Conservation (phyloP, 2,113 vertebrate species). For the Gracilinanus agilis region DNA sequence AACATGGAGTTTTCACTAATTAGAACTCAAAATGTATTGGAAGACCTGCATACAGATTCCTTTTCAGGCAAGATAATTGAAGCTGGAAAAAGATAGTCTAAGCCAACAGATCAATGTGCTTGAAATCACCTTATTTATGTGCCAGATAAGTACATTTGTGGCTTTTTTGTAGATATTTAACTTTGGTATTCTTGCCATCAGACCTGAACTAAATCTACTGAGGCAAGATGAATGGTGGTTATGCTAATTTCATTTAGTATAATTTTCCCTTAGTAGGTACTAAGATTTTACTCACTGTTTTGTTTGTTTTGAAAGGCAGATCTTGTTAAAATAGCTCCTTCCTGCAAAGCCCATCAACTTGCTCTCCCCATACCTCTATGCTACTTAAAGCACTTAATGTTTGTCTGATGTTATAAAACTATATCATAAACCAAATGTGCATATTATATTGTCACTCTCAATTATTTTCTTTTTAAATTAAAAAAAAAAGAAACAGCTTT, state of each 20-base stretch:
- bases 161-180: slow-evolving; percentile 52
- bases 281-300: slow-evolving; percentile 10
- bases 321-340: slow-evolving; percentile 16
- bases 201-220: slow-evolving; percentile 36
- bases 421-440: not conserved
- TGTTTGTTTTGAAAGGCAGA: slow-evolving; percentile 19
- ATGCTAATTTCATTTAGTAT: slow-evolving; percentile 38
- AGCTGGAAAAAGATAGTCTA: not conserved
- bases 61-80: slow-evolving; percentile 33
- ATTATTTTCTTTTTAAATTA: slow-evolving; percentile 15
- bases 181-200: not conserved
- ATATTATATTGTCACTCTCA: not conserved
- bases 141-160: not conserved
- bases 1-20: not conserved
- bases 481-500: not conserved
- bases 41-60: not conserved
- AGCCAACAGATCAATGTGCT: slow-evolving; percentile 29
- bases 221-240: slow-evolving; percentile 21
- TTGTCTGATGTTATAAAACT: not conserved
- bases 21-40: slow-evolving; percentile 41
- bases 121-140: slow-evolving; percentile 29
- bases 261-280: slow-evolving; percentile 38
- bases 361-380: slow-evolving; percentile 6
- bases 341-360: not conserved
- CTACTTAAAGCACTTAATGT: not conserved